phyloP scores from a whole-genome alignment of 2,113 vertebrate species.

The Tautogolabrus adspersus region DNA sequence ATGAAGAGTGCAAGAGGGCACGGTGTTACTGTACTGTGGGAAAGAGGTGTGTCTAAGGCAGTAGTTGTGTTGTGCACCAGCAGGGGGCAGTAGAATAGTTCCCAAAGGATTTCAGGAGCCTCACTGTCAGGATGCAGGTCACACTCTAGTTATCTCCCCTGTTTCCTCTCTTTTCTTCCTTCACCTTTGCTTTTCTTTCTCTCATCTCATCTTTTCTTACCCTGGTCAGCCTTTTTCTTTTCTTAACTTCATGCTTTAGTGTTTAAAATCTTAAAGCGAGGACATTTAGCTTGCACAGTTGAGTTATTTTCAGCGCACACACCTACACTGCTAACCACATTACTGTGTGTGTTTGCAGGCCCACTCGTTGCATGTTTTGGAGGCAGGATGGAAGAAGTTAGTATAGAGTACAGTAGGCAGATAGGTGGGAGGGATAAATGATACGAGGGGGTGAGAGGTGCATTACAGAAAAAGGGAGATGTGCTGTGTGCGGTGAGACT shows the following conservation, averaged over 20 bases:
- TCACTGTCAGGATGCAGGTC: slow-evolving; percentile 56
- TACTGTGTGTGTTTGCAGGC: slow-evolving; percentile 11
- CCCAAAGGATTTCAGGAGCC: slow-evolving; percentile 44
- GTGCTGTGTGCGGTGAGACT: slow-evolving; percentile 4
- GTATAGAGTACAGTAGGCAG: slow-evolving; percentile 4
- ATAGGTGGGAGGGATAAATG: slow-evolving; percentile 29
- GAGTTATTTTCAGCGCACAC: slow-evolving; percentile 33
- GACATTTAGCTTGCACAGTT: neutral
- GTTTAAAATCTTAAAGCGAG: slow-evolving; percentile 5
- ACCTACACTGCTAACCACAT: slow-evolving; percentile 11
- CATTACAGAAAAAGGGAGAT: slow-evolving; percentile 20
- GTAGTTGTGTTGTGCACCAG: slow-evolving; percentile 54
- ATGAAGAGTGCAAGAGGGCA: slow-evolving; percentile 26
- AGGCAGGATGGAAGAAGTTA: slow-evolving; percentile 57
- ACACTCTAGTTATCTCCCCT: slow-evolving; percentile 47
- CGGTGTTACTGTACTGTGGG: slow-evolving; percentile 39
- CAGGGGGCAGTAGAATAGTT: slow-evolving; percentile 83
- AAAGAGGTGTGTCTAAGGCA: slow-evolving; percentile 32
- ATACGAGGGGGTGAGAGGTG: slow-evolving; percentile 12
- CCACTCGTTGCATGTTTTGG: slow-evolving; percentile 29
- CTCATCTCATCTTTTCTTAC: neutral
- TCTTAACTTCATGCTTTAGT: neutral
- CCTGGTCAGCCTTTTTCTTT: neutral
- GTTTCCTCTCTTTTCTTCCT: slow-evolving; percentile 24
- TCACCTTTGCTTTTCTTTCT: slow-evolving; percentile 24